A percentile compares a stretch with the other conserved stretches of the same genome.
Conservation (phyloP, 2,113 vertebrate species). For the Condylura cristata region DNA sequence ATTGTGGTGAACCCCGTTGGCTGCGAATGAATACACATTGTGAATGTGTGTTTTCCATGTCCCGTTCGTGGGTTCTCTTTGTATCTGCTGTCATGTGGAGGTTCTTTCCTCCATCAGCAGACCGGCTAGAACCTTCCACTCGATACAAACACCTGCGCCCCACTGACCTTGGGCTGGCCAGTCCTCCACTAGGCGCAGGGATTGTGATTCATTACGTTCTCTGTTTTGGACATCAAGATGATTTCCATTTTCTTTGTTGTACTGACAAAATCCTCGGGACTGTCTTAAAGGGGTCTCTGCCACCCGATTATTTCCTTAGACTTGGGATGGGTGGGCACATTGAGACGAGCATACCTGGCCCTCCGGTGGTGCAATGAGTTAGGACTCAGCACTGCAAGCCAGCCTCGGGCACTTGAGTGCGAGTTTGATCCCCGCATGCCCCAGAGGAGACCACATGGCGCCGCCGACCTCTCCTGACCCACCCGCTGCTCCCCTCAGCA, state of each 20-base stretch:
- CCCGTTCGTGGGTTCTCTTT: background rate
- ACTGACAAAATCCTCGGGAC: background rate
- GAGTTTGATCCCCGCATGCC: no score
- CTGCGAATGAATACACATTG: accelerated
- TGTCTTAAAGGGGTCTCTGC: background rate
- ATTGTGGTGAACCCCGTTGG: accelerated
- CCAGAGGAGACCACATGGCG: no score
- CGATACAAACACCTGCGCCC: background rate
- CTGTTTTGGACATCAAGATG: background rate
- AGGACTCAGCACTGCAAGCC: no score
- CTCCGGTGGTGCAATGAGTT: no score
- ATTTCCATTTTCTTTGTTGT: background rate
- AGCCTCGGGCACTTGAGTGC: no score
- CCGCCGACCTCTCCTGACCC: no score
- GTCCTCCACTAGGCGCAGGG: background rate
- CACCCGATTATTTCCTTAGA: background rate
- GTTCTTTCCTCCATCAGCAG: accelerated
- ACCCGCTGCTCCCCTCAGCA: no score
- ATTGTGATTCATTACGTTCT: background rate
- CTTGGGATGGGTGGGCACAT: background rate
- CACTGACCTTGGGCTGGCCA: background rate
- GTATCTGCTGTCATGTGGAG: background rate
- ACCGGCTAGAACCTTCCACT: background rate
- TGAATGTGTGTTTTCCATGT: accelerated
- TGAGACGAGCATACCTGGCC: no score